Base-by-base conservation (phyloP, 2,113 vertebrate genomes). In the Pardalotus punctatus region DNA sequence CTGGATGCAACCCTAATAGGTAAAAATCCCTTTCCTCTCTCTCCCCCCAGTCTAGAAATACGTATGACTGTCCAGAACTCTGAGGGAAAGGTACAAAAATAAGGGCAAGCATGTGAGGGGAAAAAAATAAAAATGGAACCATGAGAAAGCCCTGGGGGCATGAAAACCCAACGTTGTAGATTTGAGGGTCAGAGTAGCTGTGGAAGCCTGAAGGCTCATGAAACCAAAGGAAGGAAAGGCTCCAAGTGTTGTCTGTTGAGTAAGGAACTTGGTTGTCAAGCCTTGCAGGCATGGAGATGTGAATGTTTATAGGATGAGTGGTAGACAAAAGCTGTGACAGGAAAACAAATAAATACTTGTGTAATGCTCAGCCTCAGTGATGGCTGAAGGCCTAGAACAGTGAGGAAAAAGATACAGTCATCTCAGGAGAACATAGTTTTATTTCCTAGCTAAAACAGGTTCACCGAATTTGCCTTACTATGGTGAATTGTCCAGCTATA, bases 1-100 rank as follows among this genome's bases (percentile, higher is more conserved):
- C 94, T 53, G 97, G 97, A 81, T 98, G 97, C 81, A 98, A 98
- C 48, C 96, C 96, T 74, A 97, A 97, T 43, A 96, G 96, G 97
- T 98, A 97, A 96, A 81, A 86, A 71, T 77, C 31, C 8, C 23
- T 85, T 62, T 94, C 16, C 4, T 9, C 5, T 78, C 25, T 67
- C 50, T 83, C 61, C 3, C 7, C 14, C 5, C 12, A 3, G 2
- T 70, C 31, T 84, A 79, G 72, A 86, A 92, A 50, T 17, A 56
- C 14, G 15, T 91, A 20, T 62, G 24, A 31, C 28, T 91, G 22
- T 74, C 35, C 18, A 71, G 29, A 71, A 23, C 48, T 93, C 54
- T 50, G 13, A 77, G 50, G 18, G 21, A 90, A 88, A 13, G 42
- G 18, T 65, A 33, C 28, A 70, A 69, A 79, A 82, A 20, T 36